Evolutionary conservation across 2,797 vertebrate genomes (phyloP).

Genomic region (Pelobates cultripes): DNA sequence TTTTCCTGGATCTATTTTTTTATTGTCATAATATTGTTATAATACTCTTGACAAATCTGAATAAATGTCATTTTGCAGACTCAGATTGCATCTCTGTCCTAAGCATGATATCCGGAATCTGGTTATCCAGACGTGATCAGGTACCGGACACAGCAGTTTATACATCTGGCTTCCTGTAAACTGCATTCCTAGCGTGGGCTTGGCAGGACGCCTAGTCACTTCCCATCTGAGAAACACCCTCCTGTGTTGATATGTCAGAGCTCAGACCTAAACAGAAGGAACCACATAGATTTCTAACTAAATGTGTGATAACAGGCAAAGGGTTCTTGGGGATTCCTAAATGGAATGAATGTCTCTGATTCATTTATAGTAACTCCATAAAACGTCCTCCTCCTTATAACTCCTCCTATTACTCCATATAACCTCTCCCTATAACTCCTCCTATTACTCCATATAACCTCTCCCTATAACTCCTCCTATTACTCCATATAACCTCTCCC

Average conservation of each 20-base stretch:
- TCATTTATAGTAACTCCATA: no score
- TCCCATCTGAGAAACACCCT: background rate
- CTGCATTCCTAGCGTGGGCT: background rate
- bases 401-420: background rate
- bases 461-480: no score
- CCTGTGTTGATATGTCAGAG: background rate
- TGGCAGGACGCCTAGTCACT: background rate
- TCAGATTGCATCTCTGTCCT: background rate
- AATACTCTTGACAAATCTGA: background rate
- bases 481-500: no score
- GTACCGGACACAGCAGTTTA: background rate
- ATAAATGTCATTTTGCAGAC: slow-evolving; percentile 2
- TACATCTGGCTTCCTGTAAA: background rate
- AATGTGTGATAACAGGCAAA: no score
- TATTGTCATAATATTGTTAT: background rate
- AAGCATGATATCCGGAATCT: background rate
- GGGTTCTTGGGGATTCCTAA: no score
- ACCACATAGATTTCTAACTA: no score
- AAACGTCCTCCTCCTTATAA: no score
- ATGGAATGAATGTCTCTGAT: no score
- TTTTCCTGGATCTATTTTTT: background rate
- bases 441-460: no score
- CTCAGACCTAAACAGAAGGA: background rate
- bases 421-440: no score
- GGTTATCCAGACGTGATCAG: background rate